Evolutionary conservation across 2,888 invertebrate genomes (phyloP).

Genomic region (Himalopsyche kuldschensis): DNA sequence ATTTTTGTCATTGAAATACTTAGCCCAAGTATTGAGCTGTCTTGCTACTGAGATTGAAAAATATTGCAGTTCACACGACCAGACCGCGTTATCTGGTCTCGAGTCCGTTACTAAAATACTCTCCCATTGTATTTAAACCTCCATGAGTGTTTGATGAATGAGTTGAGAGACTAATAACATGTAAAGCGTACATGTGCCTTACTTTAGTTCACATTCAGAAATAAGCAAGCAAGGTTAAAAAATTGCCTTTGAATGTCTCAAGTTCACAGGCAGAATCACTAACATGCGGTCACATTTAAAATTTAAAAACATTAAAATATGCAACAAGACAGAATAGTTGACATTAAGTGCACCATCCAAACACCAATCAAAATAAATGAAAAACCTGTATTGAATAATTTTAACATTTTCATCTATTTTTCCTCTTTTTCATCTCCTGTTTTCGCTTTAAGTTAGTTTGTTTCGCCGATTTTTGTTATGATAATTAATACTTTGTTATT

Average conservation of each 20-base stretch:
- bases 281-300: no score
- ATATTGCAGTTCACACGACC: constrained; percentile 18
- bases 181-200: background rate
- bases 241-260: background rate
- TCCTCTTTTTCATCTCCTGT: no score
- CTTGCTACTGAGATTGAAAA: constrained; percentile 30
- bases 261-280: background rate
- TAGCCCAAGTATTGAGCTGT: background rate
- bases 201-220: background rate
- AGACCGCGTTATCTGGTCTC: background rate
- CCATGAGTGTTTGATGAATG: background rate
- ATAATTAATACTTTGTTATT: no score
- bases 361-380: no score
- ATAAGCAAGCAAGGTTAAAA: background rate
- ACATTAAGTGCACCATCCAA: no score
- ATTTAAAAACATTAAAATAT: no score
- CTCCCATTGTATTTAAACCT: background rate
- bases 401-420: no score
- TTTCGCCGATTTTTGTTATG: no score
- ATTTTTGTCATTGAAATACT: no score
- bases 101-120: background rate
- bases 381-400: no score
- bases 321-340: no score
- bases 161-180: background rate
- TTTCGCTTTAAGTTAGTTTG: no score